A percentile compares a stretch with the other conserved stretches of the same genome.
These are phyloP conservation scores for Syngnathus scovelli DNA, from an alignment of 2,113 vertebrate species.

Conservation along the genomic window DNA sequence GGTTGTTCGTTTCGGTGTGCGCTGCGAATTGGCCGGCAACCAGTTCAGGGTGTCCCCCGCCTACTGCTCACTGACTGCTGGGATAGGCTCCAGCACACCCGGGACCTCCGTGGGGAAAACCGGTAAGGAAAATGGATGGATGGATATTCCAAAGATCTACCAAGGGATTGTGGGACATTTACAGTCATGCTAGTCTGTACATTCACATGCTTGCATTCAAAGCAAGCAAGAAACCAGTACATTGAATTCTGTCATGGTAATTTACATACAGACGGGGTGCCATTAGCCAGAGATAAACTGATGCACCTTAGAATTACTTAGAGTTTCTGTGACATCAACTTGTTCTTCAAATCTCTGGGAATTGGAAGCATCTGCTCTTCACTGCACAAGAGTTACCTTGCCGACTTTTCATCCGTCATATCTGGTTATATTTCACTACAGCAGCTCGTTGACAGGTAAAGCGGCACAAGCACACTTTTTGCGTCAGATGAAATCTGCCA, in stretches of 20 bases:
- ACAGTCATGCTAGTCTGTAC: not conserved
- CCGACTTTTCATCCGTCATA: conserved; percentile 9
- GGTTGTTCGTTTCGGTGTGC: no score
- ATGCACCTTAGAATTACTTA: not conserved
- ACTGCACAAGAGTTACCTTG: not conserved
- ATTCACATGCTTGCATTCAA: not conserved
- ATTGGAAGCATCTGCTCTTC: not conserved
- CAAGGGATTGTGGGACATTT: not conserved
- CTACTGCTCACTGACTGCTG: no score
- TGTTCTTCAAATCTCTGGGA: not conserved
- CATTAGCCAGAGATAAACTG: not conserved
- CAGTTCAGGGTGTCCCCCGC: no score
- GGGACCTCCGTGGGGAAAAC: no score
- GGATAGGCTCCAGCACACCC: no score
- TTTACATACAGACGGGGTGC: not conserved
- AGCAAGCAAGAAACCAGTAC: not conserved
- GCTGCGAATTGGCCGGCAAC: no score
- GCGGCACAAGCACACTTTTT: conserved; percentile 2
- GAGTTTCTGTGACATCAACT: conserved; percentile 1
- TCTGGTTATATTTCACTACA: conserved; percentile 15
- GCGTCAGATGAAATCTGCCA: conserved; percentile 29
- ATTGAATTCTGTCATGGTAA: not conserved
- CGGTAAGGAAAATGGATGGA: not conserved
- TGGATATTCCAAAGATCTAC: not conserved
- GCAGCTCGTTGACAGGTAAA: conserved; percentile 12